These are phyloP conservation scores for Papilio dardanus DNA, from an alignment of 1,140 invertebrate genomes.

Conservation along the genomic window DNA sequence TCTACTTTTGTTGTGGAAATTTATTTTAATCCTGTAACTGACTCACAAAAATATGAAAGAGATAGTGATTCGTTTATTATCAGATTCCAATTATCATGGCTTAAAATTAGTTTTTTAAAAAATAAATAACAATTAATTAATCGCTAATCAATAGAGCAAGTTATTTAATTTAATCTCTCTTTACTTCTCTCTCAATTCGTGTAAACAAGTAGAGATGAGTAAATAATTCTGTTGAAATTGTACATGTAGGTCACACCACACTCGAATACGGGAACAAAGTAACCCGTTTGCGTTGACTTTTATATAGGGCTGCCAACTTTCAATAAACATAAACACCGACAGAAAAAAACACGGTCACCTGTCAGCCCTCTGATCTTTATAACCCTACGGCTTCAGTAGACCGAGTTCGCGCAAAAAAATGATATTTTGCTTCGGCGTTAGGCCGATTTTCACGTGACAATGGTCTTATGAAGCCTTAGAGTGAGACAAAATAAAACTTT, in stretches of 20 bases:
- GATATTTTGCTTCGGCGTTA: too few species aligned
- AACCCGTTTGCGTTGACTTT: slow-evolving; percentile 36
- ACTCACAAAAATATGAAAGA: slow-evolving; percentile 2
- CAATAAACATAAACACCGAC: background rate
- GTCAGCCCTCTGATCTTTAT: background rate
- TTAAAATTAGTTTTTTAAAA: background rate
- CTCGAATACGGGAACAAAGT: slow-evolving; percentile 45
- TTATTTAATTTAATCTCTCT: background rate
- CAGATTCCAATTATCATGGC: background rate
- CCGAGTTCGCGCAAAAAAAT: too few species aligned
- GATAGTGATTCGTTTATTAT: background rate
- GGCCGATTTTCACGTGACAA: too few species aligned
- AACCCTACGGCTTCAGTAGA: too few species aligned
- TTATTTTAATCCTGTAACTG: background rate
- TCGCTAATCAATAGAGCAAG: background rate
- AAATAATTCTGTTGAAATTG: slow-evolving; percentile 69
- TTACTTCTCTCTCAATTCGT: slow-evolving; percentile 33
- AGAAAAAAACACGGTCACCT: background rate
- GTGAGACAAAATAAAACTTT: too few species aligned
- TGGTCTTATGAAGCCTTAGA: too few species aligned
- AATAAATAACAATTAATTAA: background rate
- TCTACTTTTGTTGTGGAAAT: too few species aligned
- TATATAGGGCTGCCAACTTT: background rate
- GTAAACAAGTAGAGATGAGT: slow-evolving; percentile 47
- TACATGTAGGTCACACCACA: slow-evolving; percentile 59